phyloP scores from a whole-genome alignment of 2,113 vertebrate species.

The Sorex fumeus region DNA sequence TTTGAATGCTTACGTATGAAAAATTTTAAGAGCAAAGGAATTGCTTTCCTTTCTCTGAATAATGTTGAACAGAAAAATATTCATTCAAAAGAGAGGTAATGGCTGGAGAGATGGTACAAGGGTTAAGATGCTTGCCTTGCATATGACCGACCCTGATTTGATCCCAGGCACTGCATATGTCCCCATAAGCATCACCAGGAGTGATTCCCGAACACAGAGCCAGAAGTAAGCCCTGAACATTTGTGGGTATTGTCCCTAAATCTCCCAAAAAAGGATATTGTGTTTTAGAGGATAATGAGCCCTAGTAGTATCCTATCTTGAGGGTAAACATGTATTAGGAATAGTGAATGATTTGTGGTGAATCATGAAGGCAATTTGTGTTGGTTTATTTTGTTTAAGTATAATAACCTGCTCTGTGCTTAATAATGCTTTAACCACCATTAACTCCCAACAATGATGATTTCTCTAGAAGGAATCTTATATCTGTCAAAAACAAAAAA shows the following conservation, averaged over 20 bases:
- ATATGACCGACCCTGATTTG: no score
- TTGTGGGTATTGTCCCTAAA: no score
- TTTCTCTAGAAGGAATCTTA: slow-evolving; percentile 27
- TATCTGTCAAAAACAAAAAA: slow-evolving; percentile 28
- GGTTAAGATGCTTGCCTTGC: no score
- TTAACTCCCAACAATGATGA: slow-evolving; percentile 5
- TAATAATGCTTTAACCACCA: background rate
- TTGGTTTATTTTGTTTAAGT: background rate
- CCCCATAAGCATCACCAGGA: no score
- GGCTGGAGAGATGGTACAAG: no score
- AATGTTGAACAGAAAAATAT: slow-evolving; percentile 30
- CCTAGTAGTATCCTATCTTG: background rate
- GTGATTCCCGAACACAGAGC: no score
- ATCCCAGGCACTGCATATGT: no score
- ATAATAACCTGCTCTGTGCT: background rate
- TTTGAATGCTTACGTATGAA: background rate
- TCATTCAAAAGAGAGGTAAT: slow-evolving; percentile 5
- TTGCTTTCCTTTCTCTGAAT: slow-evolving; percentile 14
- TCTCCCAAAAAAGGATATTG: no score
- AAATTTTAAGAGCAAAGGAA: slow-evolving; percentile 35
- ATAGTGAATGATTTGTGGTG: background rate
- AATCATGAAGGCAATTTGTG: background rate
- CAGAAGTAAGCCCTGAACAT: no score
- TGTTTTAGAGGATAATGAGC: slow-evolving; percentile 34
- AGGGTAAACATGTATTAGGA: background rate